Percentiles rank a stretch among this genome's conserved stretches.
Conservation (phyloP, 2,797 vertebrate species). For the Heterohyrax brucei region DNA sequence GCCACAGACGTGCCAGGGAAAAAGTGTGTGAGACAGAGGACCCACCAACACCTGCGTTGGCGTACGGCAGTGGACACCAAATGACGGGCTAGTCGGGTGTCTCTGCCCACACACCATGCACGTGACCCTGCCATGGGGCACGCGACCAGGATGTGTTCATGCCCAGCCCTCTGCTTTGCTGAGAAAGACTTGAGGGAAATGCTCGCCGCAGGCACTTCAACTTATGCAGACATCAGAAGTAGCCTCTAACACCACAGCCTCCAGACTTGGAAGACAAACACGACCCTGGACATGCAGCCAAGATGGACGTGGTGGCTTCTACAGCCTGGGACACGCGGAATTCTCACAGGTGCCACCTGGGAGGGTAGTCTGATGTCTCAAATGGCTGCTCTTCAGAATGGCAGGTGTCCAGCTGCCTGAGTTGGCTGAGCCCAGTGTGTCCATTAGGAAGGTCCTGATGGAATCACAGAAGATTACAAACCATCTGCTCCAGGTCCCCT, state of each 20-base stretch:
- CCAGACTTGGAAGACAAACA: not conserved
- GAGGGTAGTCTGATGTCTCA: not conserved
- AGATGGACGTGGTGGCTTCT: not conserved
- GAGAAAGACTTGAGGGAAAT: not conserved
- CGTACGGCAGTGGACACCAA: not conserved
- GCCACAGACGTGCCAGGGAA: conserved; percentile 69
- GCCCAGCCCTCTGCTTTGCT: not conserved
- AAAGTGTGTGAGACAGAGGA: conserved; percentile 16
- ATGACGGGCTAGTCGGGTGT: not conserved
- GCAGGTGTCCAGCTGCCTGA: fast-evolving
- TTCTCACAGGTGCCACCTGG: not conserved
- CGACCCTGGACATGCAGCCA: not conserved
- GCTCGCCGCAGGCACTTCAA: not conserved
- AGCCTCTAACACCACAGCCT: not conserved
- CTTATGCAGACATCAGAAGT: not conserved
- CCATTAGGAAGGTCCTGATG: not conserved
- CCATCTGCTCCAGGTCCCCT: too few species aligned
- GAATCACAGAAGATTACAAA: not conserved
- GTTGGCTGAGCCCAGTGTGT: not conserved
- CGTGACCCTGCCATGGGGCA: too few species aligned
- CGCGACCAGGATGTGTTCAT: fast-evolving
- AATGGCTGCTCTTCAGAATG: not conserved
- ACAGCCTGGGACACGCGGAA: not conserved
- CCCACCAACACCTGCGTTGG: conserved; percentile 18
- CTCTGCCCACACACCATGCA: not conserved